Conservation (phyloP, 2,888 invertebrate genomes). For the Caenorhabditis becei region DNA sequence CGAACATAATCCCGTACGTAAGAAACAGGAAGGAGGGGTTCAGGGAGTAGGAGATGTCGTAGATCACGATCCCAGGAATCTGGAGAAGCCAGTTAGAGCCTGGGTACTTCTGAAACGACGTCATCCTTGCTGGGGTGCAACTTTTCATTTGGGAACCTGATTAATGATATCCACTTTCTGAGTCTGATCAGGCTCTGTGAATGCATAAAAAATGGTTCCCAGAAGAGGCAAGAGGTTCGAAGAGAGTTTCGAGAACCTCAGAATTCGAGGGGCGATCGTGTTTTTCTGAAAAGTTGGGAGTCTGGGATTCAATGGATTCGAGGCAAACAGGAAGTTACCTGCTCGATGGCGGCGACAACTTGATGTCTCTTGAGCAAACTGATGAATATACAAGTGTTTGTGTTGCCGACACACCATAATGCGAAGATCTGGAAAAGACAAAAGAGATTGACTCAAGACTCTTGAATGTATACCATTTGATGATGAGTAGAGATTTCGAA, state of each 20-base stretch:
- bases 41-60: slow-evolving; percentile 20
- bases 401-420: slow-evolving; percentile 42
- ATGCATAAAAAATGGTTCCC: slow-evolving; percentile 25
- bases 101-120: slow-evolving; percentile 20
- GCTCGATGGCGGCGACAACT: slow-evolving; percentile 38
- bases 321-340: background rate
- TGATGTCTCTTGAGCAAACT: slow-evolving; percentile 43
- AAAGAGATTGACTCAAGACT: background rate
- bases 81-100: slow-evolving; percentile 3
- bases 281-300: slow-evolving; percentile 20
- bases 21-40: slow-evolving; percentile 32
- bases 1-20: slow-evolving; percentile 28
- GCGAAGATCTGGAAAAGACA: slow-evolving; percentile 5
- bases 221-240: slow-evolving; percentile 24
- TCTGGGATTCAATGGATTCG: background rate
- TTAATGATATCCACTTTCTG: slow-evolving; percentile 10
- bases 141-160: slow-evolving; percentile 1
- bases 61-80: slow-evolving; percentile 23
- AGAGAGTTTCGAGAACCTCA: slow-evolving; percentile 17
- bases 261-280: slow-evolving; percentile 6
- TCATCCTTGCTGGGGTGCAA: background rate
- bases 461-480: slow-evolving; percentile 27
- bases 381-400: slow-evolving; percentile 45
- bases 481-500: slow-evolving; percentile 27
- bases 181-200: slow-evolving; percentile 10